Conservation (phyloP, 53 echinoderm and acorn worm genomes). For the Temnopleurus reevesii region DNA sequence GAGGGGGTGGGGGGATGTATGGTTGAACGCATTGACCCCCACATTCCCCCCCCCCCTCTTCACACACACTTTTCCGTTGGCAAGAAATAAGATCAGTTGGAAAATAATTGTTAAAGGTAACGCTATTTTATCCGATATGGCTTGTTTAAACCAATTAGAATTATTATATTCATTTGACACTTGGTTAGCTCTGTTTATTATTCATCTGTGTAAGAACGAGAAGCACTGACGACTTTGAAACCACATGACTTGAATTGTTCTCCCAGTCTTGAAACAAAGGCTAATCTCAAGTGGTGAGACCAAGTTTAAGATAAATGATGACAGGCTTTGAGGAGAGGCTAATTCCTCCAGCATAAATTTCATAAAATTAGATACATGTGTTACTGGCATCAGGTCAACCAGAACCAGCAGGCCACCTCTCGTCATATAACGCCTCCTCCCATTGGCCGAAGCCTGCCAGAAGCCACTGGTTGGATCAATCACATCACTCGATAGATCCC, state of each 20-base stretch:
- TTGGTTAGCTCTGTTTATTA: too few relatives aligned
- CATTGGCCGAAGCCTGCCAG: conserved; percentile 27
- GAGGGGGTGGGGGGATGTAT: too few relatives aligned
- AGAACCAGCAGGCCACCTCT: background rate
- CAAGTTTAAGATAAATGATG: background rate
- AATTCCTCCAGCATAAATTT: conserved; percentile 46
- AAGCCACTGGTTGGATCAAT: conserved; percentile 23
- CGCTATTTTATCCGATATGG: too few relatives aligned
- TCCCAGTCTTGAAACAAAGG: background rate
- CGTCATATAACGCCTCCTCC: background rate
- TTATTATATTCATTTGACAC: too few relatives aligned
- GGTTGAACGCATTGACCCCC: too few relatives aligned
- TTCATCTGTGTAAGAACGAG: too few relatives aligned
- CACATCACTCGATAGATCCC: background rate
- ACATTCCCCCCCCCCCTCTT: too few relatives aligned
- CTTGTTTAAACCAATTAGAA: too few relatives aligned
- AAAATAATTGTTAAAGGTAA: too few relatives aligned
- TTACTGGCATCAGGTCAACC: conserved; percentile 52
- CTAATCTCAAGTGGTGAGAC: background rate
- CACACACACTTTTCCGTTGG: too few relatives aligned
- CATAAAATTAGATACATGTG: conserved; percentile 62
- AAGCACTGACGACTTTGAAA: too few relatives aligned
- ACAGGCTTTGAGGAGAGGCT: conserved; percentile 42
- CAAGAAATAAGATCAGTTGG: too few relatives aligned
- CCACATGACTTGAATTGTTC: background rate